These are phyloP conservation scores for Notiomystis cincta DNA, from an alignment of 2,113 vertebrate genomes.

Conservation along the genomic window DNA sequence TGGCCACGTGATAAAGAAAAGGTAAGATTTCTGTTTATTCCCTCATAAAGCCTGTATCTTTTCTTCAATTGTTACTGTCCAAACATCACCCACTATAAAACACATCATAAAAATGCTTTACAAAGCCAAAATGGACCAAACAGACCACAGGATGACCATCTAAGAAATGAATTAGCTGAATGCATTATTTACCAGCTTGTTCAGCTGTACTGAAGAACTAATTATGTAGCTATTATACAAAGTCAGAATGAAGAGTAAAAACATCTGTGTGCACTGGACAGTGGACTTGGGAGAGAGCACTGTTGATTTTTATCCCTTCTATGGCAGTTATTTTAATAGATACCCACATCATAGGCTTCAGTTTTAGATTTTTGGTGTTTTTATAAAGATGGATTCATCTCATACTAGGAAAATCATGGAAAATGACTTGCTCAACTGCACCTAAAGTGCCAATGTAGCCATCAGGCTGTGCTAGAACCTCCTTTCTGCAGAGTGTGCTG, in stretches of 20 bases:
- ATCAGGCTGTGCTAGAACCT: background rate
- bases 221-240: background rate
- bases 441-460: background rate
- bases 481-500: background rate
- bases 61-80: background rate
- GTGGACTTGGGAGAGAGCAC: background rate
- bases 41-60: background rate
- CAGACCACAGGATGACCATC: background rate
- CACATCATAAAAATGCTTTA: background rate
- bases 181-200: background rate
- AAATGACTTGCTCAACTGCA: background rate
- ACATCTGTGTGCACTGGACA: background rate
- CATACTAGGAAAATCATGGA: background rate
- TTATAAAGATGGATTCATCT: background rate
- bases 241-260: background rate
- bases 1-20: background rate
- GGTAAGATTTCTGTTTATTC: background rate
- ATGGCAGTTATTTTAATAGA: background rate
- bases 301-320: background rate
- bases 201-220: background rate
- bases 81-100: background rate
- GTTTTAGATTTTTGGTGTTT: background rate
- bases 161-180: background rate
- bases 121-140: background rate
- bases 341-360: background rate